Evolutionary conservation across 2,113 vertebrate genomes (phyloP).

Genomic region (Bubo scandiacus): DNA sequence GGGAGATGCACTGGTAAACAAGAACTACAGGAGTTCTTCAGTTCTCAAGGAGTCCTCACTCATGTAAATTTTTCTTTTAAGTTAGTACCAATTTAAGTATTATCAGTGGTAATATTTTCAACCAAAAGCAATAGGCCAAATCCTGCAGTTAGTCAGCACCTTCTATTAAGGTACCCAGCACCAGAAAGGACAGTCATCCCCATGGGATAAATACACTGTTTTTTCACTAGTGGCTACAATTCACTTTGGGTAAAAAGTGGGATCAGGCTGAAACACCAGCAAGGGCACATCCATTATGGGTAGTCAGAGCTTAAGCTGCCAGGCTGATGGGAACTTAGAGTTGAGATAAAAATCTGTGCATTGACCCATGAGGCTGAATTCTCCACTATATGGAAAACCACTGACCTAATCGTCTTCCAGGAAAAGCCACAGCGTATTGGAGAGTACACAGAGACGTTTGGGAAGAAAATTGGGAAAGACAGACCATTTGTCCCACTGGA

Average conservation of each 20-base stretch:
- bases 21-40: background rate
- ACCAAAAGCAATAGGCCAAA: background rate
- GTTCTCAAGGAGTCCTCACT: background rate
- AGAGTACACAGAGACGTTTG: background rate
- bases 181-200: background rate
- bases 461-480: background rate
- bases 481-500: background rate
- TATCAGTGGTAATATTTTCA: background rate
- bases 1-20: background rate
- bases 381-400: background rate
- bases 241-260: background rate
- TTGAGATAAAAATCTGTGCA: background rate
- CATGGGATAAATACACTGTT: background rate
- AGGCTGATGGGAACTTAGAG: background rate
- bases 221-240: background rate
- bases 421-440: background rate
- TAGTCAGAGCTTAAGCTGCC: background rate
- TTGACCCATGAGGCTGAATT: conserved; percentile 13
- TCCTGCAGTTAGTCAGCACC: background rate
- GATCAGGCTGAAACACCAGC: background rate
- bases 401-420: background rate
- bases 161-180: background rate
- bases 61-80: rapidly evolving
- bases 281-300: background rate
- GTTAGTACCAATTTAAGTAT: background rate